Conservation (phyloP, 2,113 vertebrate genomes). For the Neoarius graeffei region DNA sequence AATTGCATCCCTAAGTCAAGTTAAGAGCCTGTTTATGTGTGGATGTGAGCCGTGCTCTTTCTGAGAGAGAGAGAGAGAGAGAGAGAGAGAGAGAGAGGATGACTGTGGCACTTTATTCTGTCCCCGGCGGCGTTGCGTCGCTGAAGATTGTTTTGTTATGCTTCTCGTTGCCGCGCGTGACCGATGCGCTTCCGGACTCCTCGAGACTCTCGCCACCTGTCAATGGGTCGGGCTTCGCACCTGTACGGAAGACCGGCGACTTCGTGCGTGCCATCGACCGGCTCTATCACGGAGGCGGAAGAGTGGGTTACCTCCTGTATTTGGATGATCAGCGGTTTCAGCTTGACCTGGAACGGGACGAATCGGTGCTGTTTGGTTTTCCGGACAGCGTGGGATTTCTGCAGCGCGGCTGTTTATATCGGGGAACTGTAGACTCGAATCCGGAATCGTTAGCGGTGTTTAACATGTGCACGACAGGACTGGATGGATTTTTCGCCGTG, state of each 20-base stretch:
- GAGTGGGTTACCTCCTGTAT: conserved; percentile 87
- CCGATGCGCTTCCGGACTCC: conserved; percentile 32
- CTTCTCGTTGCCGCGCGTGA: conserved; percentile 57
- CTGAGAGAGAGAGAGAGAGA: conserved; percentile 50
- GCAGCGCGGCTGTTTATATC: conserved; percentile 76
- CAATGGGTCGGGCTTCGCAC: conserved; percentile 64
- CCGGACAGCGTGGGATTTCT: conserved; percentile 62
- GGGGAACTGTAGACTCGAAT: conserved; percentile 87
- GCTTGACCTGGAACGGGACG: conserved; percentile 87
- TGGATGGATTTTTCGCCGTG: conserved; percentile 90
- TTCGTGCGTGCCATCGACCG: conserved; percentile 81
- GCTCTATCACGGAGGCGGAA: conserved; percentile 87
- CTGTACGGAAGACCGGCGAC: conserved; percentile 74
- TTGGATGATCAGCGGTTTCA: conserved; percentile 83
- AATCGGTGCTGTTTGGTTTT: conserved; percentile 67
- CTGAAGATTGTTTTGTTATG: conserved; percentile 65
- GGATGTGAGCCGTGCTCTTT: background rate
- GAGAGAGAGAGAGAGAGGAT: conserved; percentile 44
- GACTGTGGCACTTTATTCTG: conserved; percentile 58
- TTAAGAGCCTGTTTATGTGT: conserved; percentile 27
- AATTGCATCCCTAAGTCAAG: conserved; percentile 52
- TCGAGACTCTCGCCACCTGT: conserved; percentile 68
- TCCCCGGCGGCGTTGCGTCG: conserved; percentile 58
- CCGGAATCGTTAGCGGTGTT: conserved; percentile 87
- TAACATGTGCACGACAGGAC: conserved; percentile 83